These are phyloP conservation scores for Numenius arquata DNA, from an alignment of 2,113 vertebrate species.

Conservation along the genomic window DNA sequence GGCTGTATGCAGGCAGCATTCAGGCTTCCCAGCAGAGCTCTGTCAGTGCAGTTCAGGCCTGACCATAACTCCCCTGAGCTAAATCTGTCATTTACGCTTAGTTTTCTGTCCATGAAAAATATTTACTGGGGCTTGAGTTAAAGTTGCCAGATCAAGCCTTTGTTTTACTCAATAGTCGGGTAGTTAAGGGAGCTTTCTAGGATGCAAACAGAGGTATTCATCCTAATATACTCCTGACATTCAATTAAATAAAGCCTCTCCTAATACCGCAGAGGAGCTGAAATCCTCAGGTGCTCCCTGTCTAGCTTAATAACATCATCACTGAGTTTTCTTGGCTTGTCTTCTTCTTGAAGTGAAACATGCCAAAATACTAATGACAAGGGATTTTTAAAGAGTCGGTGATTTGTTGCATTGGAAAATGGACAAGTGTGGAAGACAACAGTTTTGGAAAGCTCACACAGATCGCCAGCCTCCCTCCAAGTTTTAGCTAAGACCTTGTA, in stretches of 20 bases:
- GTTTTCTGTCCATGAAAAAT: conserved; percentile 49
- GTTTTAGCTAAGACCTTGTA: conserved; percentile 44
- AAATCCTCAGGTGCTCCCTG: conserved; percentile 48
- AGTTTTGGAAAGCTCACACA: neutral
- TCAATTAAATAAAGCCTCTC: conserved; percentile 17
- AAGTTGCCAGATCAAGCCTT: conserved; percentile 36
- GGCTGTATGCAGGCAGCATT: conserved; percentile 15
- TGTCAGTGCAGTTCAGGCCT: conserved; percentile 40
- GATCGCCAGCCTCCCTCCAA: neutral
- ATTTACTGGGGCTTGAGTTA: conserved; percentile 17
- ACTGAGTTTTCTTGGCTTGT: conserved; percentile 13
- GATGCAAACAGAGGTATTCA: neutral
- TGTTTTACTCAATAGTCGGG: neutral
- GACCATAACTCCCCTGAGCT: conserved; percentile 33
- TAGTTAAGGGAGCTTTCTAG: conserved; percentile 20
- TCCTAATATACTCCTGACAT: neutral
- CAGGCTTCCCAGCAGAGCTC: conserved; percentile 48
- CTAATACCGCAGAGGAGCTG: conserved; percentile 10
- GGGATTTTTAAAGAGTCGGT: conserved; percentile 14
- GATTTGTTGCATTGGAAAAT: conserved; percentile 30
- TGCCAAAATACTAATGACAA: conserved; percentile 44
- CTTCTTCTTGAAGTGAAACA: conserved; percentile 27
- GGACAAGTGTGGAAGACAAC: neutral
- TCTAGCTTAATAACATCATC: conserved; percentile 35
- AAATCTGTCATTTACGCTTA: conserved; percentile 44